Conservation (phyloP, 2,113 vertebrate species). For the Archilochus colubris region DNA sequence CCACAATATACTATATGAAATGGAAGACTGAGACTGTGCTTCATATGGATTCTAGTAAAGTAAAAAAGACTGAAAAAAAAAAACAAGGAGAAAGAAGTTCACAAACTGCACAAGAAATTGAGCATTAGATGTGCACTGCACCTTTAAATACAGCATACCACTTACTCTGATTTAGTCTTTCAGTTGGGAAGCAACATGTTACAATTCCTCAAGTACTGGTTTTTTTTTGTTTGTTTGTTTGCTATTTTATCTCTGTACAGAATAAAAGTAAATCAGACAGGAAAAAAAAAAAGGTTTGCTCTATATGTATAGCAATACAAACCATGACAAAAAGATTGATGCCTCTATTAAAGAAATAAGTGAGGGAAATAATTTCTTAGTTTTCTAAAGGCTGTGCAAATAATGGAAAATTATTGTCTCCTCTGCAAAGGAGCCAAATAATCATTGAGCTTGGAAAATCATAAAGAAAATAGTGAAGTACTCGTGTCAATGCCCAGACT, state of each 20-base stretch:
- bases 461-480: neutral
- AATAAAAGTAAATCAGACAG: neutral
- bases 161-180: neutral
- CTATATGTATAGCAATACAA: neutral
- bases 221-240: neutral
- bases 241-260: neutral
- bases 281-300: neutral
- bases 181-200: neutral
- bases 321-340: conserved; percentile 41
- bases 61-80: neutral
- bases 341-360: conserved; percentile 39
- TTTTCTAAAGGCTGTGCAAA: neutral
- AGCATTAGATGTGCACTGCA: neutral
- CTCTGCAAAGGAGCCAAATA: neutral
- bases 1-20: neutral
- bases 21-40: neutral
- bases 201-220: neutral
- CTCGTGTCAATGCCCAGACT: neutral
- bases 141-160: neutral
- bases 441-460: neutral
- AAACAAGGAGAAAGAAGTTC: neutral
- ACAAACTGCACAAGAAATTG: neutral
- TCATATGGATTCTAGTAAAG: neutral
- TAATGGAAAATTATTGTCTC: no score
- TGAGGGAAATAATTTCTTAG: conserved; percentile 21